Base-by-base conservation (phyloP, 2,888 invertebrate genomes). In the Pheosia gnoma region DNA sequence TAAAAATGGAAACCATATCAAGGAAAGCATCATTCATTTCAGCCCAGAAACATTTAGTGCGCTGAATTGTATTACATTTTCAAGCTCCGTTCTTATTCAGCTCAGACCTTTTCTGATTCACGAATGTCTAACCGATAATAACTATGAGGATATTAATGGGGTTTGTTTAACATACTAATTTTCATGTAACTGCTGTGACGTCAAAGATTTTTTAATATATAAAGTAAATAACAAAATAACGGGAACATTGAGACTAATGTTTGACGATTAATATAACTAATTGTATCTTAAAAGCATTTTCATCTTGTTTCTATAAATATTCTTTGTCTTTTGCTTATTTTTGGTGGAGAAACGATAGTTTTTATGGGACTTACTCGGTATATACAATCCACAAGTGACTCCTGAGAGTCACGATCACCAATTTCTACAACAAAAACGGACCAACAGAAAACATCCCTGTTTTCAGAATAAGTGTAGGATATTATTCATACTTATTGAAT, bases 181-280 rank as follows among this genome's bases (percentile, higher is more conserved):
- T 59, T 64, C 60, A 63, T 59, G 25, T 58, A 55, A 52, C 43
- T 10, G 7, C 13, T 39, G 41, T 38, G 41, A 41, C 9, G 25
- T n/a, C 13, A n/a, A 10, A 41, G 25, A 25, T 25, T 25, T 25
- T 25, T 7, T 41, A 39, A 53, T 39, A 52, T 11, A 7, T 9
- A 56, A 13, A 41, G 57, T 57, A 36, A 75, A 75, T 75, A 75
- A 75, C 74, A 74, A 38, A 65, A 67, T 73, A 75, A 70, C 70
- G 56, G 66, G 65, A 68, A 72, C 74, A 70, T 41, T 25, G 25
- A 25, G 62, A 75, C 68, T 75, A 74, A 75, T 70, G 57, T 49
- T 62, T 63, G 61, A 65, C 61, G 62, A 67, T 73, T 75, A 75
- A 75, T 75, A 66, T 64, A 66, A 75, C 75, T 75, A 75, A 75